These are phyloP conservation scores for Rotaria macrura DNA, from an alignment of 2,888 invertebrate species.

Conservation along the genomic window DNA sequence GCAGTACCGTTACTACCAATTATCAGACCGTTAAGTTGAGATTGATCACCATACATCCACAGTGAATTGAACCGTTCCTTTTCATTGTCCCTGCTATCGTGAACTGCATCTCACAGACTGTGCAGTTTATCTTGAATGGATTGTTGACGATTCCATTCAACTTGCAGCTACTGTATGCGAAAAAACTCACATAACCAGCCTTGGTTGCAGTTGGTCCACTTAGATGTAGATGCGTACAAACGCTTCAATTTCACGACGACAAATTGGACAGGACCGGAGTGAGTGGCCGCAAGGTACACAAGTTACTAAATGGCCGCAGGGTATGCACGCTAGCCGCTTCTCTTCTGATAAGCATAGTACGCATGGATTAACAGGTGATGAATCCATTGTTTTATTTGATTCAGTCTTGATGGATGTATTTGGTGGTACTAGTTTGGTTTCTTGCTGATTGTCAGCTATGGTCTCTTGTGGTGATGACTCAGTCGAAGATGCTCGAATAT, in stretches of 20 bases:
- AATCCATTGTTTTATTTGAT: not conserved
- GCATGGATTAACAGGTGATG: not conserved
- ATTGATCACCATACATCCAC: too few relatives aligned
- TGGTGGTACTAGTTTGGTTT: not conserved
- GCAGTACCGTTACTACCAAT: too few relatives aligned
- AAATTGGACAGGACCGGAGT: not conserved
- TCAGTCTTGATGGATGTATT: not conserved
- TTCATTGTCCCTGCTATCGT: too few relatives aligned
- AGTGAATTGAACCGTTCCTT: too few relatives aligned
- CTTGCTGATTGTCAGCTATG: too few relatives aligned
- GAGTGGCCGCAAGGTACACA: not conserved
- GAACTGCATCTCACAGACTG: too few relatives aligned
- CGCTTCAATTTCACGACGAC: not conserved
- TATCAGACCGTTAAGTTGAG: too few relatives aligned
- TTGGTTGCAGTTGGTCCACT: too few relatives aligned
- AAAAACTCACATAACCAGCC: too few relatives aligned
- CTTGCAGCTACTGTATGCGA: too few relatives aligned
- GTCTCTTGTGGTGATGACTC: not conserved
- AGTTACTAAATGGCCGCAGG: not conserved
- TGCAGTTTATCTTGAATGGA: too few relatives aligned
- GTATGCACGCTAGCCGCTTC: not conserved
- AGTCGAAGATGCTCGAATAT: not conserved
- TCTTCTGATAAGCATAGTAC: not conserved
- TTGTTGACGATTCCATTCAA: too few relatives aligned
- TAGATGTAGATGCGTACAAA: not conserved